Base-by-base conservation (phyloP, 1,140 invertebrate genomes). In the Neodiprion pinetum region DNA sequence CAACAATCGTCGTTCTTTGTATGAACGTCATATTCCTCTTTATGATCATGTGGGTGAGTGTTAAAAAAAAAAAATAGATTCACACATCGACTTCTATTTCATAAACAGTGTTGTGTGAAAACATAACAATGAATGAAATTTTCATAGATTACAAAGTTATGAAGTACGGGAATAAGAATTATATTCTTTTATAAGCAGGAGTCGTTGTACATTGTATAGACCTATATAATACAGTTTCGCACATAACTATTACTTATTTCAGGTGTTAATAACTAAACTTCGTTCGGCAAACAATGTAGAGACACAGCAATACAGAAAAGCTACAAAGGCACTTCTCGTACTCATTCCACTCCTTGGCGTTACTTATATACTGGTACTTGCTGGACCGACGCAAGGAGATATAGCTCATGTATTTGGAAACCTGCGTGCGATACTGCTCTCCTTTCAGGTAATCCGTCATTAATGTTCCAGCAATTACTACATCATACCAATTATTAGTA, bases 261-360 rank as follows among this genome's bases (percentile, higher is more conserved):
- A 96, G 95, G 94, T 98, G 21, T 89, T 98, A 67, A 97, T 98
- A 79, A 98, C 96, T 9, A 98, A 98, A 84, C 89, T 97, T 12
- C 91, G 95, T 70, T 96, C 95, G 4, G 94, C 95, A 9, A 96
- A 95, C 79, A 96, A 92, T 0, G 89, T 93, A 23, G 96, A 97
- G 86, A 96, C 95, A 0, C 93, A 96, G 77, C 96, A 98, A 84
- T 96, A 95, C 85, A 89, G 94, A 67, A 97, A 97, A 86, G 96
- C 96, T 0, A 94, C 94, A 1, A 97, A 97, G 86, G 96, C 96
- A 11, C 89, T 97, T 10, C 86, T 97, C 9, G 95, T 97, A 9
- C 89, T 97, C 11, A 96, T 97, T 82, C 96, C 96, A 1, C 89
- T 97, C 17, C 90, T 97, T 73, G 96, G 96, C n/a, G 93, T 96